Evolutionary conservation across 2,797 vertebrate species (phyloP), one percentile per base, ranked within the genome.

Genomic region (Galago senegalensis): DNA sequence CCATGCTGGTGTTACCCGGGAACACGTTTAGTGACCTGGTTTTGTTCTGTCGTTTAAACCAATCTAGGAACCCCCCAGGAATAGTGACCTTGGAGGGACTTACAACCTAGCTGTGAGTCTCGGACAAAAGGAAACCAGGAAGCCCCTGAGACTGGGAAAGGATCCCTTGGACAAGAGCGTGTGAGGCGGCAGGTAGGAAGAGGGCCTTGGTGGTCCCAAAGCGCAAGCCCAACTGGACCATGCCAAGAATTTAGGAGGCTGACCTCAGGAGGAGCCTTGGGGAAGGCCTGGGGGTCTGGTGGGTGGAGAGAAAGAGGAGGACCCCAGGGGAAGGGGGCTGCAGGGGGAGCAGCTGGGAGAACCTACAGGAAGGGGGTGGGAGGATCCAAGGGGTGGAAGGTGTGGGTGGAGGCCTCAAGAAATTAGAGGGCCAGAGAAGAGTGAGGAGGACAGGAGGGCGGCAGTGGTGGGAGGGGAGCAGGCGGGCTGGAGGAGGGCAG

Each of bases 341-440:
- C 37, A 8, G 4, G 31, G 27, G 1, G 34, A 16, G 18, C 20
- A 29, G 21, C 37, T 5, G 40, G 20, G 5, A 29, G 27, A 8
- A 27, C 3, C 4, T 8, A 10, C 18, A 34, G 63, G 29, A 17
- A 23, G 13, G 27, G 37, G 18, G 4, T 34, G 31, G 4, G 31
- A 27, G 12, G 17, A 27, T 21, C n/a, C 5, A 21, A 4, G 10
- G 10, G 25, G 20, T 10, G 2, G 46, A 0, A 5, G 46, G 46
- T 46, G 46, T 46, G 43, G 11, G 6, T 16, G 23, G 40, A 4
- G 43, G 65, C 63, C 9, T 46, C 46, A 46, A 46, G 46, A 46
- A 46, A 46, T 10, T 12, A 46, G 46, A 21, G 20, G 40, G 80
- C 31, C 40, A 13, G 27, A 31, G 9, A 23, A 10, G 29, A 1